Evolutionary conservation across 2,888 invertebrate species (phyloP), one percentile per base, ranked within the genome.

Genomic region (Chrysolina haemoptera): DNA sequence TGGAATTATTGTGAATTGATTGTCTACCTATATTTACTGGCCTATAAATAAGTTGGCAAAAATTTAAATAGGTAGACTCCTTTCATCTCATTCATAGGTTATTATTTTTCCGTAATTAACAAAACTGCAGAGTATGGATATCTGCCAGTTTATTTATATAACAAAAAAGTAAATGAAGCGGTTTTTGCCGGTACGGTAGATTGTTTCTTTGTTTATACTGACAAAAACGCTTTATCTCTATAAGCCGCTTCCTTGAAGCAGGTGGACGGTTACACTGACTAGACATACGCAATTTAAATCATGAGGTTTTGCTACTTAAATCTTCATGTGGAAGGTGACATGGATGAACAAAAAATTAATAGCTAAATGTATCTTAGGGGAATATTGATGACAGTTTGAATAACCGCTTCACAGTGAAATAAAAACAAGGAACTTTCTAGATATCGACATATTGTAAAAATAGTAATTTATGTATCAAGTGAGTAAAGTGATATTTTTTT

Each of bases 261-360:
- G 66, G 66, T 50, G 66, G 50, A 50, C 50, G 35, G 14, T 59
- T 27, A 27, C n/a, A 22, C n/a, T 46, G 65, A 22, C 64, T 74
- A 6, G 53, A 66, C 66, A 66, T 67, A 70, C 59, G 73, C 69
- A 66, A 74, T 67, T 66, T 53, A 71, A 62, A 71, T 63, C 65
- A 11, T 62, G 14, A 65, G 70, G 74, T 74, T 74, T 74, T 74
- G 71, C 68, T 55, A 59, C 70, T 62, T 70, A 66, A 50, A 73
- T 68, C 65, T 68, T 70, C 48, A 35, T 27, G 71, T 64, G 59
- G 27, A 71, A 74, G 70, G 63, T 70, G 74, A 70, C 74, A 64
- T 70, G 53, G 20, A 9, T 50, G 35, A 6, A 27, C 35, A 50
- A 66, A 66, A 59, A 59, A 27, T 12, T 22, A 27, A 59, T 27